Base-by-base conservation (phyloP, 2,888 invertebrate species). In the Lumbricus terrestris region DNA sequence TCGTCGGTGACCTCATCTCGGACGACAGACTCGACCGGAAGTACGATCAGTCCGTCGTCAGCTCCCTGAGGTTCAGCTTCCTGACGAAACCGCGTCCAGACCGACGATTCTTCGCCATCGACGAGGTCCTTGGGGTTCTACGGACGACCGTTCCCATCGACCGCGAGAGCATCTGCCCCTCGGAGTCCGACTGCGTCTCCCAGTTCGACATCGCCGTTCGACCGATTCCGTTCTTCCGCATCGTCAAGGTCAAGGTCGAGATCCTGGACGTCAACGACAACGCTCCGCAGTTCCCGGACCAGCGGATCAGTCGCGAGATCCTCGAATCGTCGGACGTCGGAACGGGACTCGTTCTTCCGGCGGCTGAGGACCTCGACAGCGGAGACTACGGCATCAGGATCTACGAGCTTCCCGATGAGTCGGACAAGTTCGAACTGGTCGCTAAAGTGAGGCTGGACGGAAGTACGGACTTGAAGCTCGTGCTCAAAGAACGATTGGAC, bases 11-110 rank as follows among this genome's bases (percentile, higher is more conserved):
- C 91, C 90, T 94, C 33, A 92, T 93, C 88, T 89, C 91, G 0
- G 96, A 97, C 93, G 90, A 90, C 35, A 37, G 89, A 23, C 90
- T 92, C 15, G 88, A 88, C 34, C 82, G 54, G 38, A 35, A 47
- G 15, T 91, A 90, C 37, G 89, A 89, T 83, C 23, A 35, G 18
- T 69, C 82, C 23, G 89, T 88, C 15, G 90, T 92, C 35, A 34
- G 88, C 33, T 47, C 37, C n/a, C 88, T 92, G 23, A 82, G 90
- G 47, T 92, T 91, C 90, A 88, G 90, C 29, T 92, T 92, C 83
- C 91, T 92, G 40, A 90, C 92, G 37, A 47, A 88, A 82, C 91
- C 92, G 18, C 83, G 88, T 11, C 82, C 82, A 23, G 90, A 91
- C 35, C 89, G 88, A 69, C 89, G 88, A 34, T 90, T 89, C 89